Evolutionary conservation across 2,797 vertebrate species (phyloP).

Genomic region (Mormyrus hasselquistii): DNA sequence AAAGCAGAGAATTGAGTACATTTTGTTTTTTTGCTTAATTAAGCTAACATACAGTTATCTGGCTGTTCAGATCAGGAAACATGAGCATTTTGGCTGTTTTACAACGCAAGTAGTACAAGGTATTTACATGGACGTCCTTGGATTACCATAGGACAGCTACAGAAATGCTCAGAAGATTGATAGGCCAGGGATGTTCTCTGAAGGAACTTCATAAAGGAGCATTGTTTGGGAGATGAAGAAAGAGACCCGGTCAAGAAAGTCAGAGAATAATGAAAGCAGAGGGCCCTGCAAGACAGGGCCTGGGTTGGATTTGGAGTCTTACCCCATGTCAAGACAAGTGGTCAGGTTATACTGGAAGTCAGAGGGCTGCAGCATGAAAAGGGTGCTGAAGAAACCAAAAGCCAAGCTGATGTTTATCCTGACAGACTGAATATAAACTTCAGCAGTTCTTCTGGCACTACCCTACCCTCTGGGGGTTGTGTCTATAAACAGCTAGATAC

Average conservation of each 20-base stretch:
- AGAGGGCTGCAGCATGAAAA: background rate
- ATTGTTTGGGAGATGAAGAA: background rate
- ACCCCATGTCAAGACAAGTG: background rate
- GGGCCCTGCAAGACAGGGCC: background rate
- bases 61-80: background rate
- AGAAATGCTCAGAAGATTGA: background rate
- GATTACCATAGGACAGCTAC: background rate
- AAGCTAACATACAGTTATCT: background rate
- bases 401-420: background rate
- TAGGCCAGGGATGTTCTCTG: background rate
- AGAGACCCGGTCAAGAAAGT: background rate
- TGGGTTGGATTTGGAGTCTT: background rate
- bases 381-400: background rate
- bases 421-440: background rate
- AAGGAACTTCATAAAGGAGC: background rate
- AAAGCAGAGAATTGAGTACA: background rate
- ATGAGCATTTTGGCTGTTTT: background rate
- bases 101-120: background rate
- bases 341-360: background rate
- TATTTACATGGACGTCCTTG: background rate
- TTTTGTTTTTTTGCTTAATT: background rate
- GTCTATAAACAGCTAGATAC: background rate
- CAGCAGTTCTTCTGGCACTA: background rate
- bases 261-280: background rate
- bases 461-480: background rate